Base-by-base conservation (phyloP, 2,888 invertebrate species). In the Pachydiplax longipennis region DNA sequence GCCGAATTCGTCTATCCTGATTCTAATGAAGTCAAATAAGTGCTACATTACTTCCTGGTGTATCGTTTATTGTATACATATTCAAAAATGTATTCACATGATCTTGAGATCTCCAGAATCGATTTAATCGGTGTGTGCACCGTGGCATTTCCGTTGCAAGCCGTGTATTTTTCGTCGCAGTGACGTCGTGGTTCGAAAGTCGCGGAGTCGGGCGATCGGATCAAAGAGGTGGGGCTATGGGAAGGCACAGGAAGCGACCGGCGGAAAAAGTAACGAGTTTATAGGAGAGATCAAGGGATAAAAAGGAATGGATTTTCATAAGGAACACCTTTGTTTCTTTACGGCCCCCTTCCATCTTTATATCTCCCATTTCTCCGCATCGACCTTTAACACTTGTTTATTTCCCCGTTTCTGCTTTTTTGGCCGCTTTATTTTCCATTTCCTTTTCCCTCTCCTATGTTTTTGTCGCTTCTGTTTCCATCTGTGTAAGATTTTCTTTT, bases 311-410 rank as follows among this genome's bases (percentile, higher is more conserved):
- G 87, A 87, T 87, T 87, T 87, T 61, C 61, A 87, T 87, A 61
- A 87, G 87, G 65, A 37, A 35, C 22, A 65, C 58, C 87, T 87
- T 87, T 87, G 87, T 87, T 73, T 13, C 87, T 61, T 87, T 87
- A 87, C 53, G 61, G 10, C 87, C 40, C 10, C 22, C 61, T 31
- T 53, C 12, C 48, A n/a, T 82, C 48, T 48, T 65, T 25, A 8
- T 73, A 25, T 53, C 53, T 3, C 53, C 83, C n/a, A 40, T 44
- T 44, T 81, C 81, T 22, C 82, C 25, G n/a, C 22, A 65, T 65
- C 25, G 13, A 13, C 31, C 73, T 73, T 31, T 73, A 25, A 13
- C 31, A 13, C 25, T 73, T 73, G 25, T 73, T 31, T 73, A 73
- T 73, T 31, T 73, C 73, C 73, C 73, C 18, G n/a, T 73, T 73